Base-by-base conservation (phyloP, 2,797 vertebrate species). In the Tiaroga cobitis region DNA sequence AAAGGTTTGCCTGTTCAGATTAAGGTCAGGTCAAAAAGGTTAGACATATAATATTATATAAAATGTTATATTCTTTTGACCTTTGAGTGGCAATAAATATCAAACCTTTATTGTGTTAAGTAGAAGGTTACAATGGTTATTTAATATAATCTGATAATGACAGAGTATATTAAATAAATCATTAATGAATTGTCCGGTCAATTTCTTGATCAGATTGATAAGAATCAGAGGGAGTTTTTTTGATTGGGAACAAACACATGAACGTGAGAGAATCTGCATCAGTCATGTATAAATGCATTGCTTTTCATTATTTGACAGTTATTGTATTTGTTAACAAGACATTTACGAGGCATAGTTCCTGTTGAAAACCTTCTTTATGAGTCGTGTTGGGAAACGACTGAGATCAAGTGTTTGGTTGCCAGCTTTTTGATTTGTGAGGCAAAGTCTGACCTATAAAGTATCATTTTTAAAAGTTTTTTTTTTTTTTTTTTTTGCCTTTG, bases 71-170 rank as follows among this genome's bases (percentile, higher is more conserved):
- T 54, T 74, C 67, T 56, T 59, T 63, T 59, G 67, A 85, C 76
- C 83, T 85, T 73, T 80, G 83, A 79, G 24, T 59, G 37, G 67
- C 39, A 43, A 72, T 85, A 80, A 63, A 63, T 29, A 80, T 51
- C 16, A 79, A 56, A 46, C 49, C 24, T 54, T 32, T 29, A 32
- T 13, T 56, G 4, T 61, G 54, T 63, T 26, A 59, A 16, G 9
- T 41, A n/a, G 18, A 61, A 41, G n/a, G 37, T 73, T 49, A 65
- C 26, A 65, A 18, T 65, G 61, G 26, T 65, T 65, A 32, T 65
- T 65, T 65, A 65, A 16, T 32, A 8, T 16, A 29, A 8, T 65
- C 26, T 65, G 61, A 65, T 54, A 19, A 29, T 68, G 6, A 32
- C 18, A 13, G 59, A 65, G 32, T 15, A 5, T 43, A 16, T 26